phyloP scores from a whole-genome alignment of 2,888 invertebrate genomes.

The Cecidostiba fungosa region DNA sequence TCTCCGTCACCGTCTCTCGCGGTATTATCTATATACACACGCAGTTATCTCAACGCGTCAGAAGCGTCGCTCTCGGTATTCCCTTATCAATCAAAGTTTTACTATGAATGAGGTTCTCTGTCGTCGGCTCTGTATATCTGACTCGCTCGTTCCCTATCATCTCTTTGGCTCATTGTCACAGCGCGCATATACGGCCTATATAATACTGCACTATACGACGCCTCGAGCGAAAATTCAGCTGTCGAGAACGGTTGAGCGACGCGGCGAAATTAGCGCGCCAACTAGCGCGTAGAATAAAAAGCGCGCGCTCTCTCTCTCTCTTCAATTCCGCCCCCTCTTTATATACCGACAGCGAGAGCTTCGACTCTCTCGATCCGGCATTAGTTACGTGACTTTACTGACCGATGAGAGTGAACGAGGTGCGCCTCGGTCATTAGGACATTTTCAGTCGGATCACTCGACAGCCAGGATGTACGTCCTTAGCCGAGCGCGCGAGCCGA shows the following conservation, averaged over 20 bases:
- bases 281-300: conserved; percentile 1
- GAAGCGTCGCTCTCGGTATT: not conserved
- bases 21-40: not conserved
- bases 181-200: not conserved
- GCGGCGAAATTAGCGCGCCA: not conserved
- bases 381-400: conserved; percentile 6
- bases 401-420: not conserved
- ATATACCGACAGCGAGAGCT: not conserved
- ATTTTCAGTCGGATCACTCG: conserved; percentile 13
- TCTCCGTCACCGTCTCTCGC: no score
- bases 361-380: not conserved
- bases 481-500: not conserved
- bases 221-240: not conserved
- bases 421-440: conserved; percentile 17
- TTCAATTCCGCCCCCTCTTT: not conserved
- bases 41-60: not conserved
- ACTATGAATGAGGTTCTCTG: conserved; percentile 13
- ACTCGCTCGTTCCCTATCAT: not conserved
- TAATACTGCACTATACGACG: not conserved
- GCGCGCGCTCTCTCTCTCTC: not conserved
- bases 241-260: not conserved
- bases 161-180: not conserved
- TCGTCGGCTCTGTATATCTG: not conserved
- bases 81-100: conserved; percentile 14
- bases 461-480: conserved; percentile 13